Evolutionary conservation across 92 coral and sea anemone species (phyloP), one percentile per base, ranked within the genome.

Genomic region (Zoanthus sansibaricus): DNA sequence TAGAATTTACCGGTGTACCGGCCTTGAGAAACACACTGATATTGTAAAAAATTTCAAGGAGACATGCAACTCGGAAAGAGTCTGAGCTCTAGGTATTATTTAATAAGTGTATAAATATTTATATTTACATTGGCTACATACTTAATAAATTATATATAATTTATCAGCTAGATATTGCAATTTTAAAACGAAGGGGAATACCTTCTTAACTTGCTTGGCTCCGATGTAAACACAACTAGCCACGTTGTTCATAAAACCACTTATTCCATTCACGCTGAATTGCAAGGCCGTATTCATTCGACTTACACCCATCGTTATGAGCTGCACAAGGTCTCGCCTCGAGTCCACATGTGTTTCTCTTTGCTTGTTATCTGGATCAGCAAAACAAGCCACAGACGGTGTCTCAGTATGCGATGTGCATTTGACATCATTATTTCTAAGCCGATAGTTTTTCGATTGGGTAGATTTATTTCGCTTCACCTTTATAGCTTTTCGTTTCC

Each of bases 401-500:
- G 58, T 44, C n/a, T 46, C n/a, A 77, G 30, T 59, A 14, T 55
- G 68, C 25, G 82, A 62, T 44, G 44, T 20, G 15, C 33, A 80
- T 7, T 67, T 72, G 49, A 1, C 13, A 20, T 18, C 20, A 25
- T 10, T 7, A 9, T 79, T 10, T 52, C 12, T 77, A 7, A 16
- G 21, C 47, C 59, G 75, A n/a, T 52, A 21, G 16, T 15, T 11
- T 18, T 54, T 46, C 21, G 61, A 46, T 79, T 17, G 64, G 32
- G 13, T 15, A 11, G 20, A 20, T 6, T 33, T 18, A 8, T 79
- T 79, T 42, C 56, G 64, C 75, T 80, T 80, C 8, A 80, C 31
- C 44, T 58, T 86, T 9, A 25, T 25, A 25, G 74, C 62, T 71
- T 62, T 90, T 77, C 72, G 72, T 74, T 86, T 90, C 69, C 83